These are phyloP conservation scores for Napeogenes inachia DNA, from an alignment of 2,888 invertebrate species.

Conservation along the genomic window DNA sequence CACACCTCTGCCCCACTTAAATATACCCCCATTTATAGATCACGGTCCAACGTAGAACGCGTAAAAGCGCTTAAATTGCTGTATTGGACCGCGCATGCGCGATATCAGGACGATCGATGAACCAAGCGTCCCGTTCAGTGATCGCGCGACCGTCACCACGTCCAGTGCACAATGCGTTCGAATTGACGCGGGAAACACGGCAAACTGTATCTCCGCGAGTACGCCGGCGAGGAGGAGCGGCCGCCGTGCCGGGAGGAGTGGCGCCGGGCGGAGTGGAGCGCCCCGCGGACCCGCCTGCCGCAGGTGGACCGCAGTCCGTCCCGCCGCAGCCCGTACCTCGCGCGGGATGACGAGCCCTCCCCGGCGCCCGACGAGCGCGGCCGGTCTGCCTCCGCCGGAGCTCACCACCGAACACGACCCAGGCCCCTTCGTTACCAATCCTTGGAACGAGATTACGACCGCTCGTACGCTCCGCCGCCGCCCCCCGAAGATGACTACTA, in stretches of 20 bases:
- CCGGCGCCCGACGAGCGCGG: conserved; percentile 92
- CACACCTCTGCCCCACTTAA: conserved; percentile 26
- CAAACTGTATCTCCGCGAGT: conserved; percentile 78
- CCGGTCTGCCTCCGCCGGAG: conserved; percentile 82
- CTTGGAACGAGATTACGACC: conserved; percentile 87
- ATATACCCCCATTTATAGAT: conserved; percentile 23
- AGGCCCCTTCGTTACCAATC: conserved; percentile 86
- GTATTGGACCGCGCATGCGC: conserved; percentile 48
- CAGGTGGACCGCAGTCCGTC: conserved; percentile 94
- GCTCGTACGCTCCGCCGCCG: conserved; percentile 92
- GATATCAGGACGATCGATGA: conserved; percentile 57
- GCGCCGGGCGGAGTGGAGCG: conserved; percentile 71
- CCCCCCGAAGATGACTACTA: conserved; percentile 82
- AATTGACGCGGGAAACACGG: conserved; percentile 71
- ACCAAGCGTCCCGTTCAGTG: conserved; percentile 60
- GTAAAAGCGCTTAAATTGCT: conserved; percentile 51
- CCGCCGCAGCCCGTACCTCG: conserved; percentile 87
- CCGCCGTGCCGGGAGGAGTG: conserved; percentile 73
- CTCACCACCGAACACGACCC: conserved; percentile 87
- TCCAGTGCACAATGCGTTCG: conserved; percentile 63
- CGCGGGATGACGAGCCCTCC: conserved; percentile 86
- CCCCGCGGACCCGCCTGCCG: conserved; percentile 82
- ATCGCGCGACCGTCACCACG: conserved; percentile 72
- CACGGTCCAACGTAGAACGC: conserved; percentile 18
- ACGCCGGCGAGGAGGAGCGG: conserved; percentile 77